phyloP scores from a whole-genome alignment of 2,113 vertebrate species.

The human region DNA sequence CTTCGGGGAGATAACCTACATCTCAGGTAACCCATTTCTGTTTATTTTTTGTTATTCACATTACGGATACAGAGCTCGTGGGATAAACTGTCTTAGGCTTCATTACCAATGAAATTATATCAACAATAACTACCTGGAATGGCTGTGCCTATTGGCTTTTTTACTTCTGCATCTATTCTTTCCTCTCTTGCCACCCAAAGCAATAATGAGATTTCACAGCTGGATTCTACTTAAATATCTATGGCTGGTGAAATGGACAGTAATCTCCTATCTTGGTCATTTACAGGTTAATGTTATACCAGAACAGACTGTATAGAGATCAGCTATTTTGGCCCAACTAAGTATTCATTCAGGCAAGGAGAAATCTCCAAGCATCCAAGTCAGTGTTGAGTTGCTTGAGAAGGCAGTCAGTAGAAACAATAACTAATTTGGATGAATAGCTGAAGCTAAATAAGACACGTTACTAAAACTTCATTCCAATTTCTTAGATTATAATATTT shows the following conservation, averaged over 20 bases:
- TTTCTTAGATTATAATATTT: constrained; percentile 75
- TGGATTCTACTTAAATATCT: constrained; percentile 25
- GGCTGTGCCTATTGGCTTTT: neutral
- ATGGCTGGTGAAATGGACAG: constrained; percentile 10
- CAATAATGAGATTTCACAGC: constrained; percentile 35
- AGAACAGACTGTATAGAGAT: constrained; percentile 27
- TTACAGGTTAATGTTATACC: constrained; percentile 32
- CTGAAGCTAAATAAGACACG: constrained; percentile 51
- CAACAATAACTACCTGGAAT: neutral
- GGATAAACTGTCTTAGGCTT: constrained; percentile 10
- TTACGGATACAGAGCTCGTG: neutral
- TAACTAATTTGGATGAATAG: constrained; percentile 52
- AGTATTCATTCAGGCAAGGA: constrained; percentile 11
- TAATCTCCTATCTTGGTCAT: neutral
- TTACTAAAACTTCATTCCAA: constrained; percentile 54
- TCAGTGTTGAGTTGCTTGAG: neutral
- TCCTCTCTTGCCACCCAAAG: neutral
- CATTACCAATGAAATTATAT: constrained; percentile 37
- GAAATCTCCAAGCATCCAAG: constrained; percentile 33
- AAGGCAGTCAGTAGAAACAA: constrained; percentile 35
- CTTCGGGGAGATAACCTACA: neutral
- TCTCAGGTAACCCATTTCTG: constrained; percentile 14
- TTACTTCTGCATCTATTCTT: neutral
- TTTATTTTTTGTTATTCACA: constrained; percentile 29
- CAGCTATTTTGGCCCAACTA: constrained; percentile 17